Conservation (phyloP, 2,113 vertebrate genomes). For the Bostrychus sinensis region DNA sequence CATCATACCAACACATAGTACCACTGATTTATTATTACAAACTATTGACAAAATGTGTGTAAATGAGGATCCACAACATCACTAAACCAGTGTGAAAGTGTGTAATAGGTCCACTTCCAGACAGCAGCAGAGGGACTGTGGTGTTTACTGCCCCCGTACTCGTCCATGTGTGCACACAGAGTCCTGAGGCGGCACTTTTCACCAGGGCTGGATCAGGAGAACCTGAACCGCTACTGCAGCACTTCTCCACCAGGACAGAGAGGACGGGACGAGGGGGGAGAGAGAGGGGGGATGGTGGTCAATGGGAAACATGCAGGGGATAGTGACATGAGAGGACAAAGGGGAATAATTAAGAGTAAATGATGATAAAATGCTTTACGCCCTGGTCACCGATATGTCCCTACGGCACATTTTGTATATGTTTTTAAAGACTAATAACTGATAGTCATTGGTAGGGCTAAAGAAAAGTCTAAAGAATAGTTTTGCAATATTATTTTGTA, state of each 20-base stretch:
- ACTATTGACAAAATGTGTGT: no score
- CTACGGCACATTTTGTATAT: no score
- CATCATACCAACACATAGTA: no score
- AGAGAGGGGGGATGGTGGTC: not conserved
- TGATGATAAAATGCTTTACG: no score
- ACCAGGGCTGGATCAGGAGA: constrained; percentile 20
- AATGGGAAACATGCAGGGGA: not conserved
- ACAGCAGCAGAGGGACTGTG: not conserved
- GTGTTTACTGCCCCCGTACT: constrained; percentile 1
- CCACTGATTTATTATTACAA: no score
- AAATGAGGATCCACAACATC: no score
- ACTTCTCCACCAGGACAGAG: constrained; percentile 5
- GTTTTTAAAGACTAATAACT: no score
- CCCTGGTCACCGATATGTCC: no score
- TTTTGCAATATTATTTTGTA: no score
- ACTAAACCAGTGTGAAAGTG: not conserved
- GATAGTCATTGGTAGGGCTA: no score
- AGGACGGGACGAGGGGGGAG: constrained; percentile 34
- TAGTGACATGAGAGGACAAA: not conserved
- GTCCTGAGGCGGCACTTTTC: constrained; percentile 44
- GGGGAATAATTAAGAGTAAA: not conserved
- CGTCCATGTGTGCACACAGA: constrained; percentile 8
- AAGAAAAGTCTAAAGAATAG: no score
- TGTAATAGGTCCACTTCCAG: not conserved
- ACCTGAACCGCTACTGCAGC: constrained; percentile 25